Base-by-base conservation (phyloP, 2,113 vertebrate genomes). In the Sorex araneus region DNA sequence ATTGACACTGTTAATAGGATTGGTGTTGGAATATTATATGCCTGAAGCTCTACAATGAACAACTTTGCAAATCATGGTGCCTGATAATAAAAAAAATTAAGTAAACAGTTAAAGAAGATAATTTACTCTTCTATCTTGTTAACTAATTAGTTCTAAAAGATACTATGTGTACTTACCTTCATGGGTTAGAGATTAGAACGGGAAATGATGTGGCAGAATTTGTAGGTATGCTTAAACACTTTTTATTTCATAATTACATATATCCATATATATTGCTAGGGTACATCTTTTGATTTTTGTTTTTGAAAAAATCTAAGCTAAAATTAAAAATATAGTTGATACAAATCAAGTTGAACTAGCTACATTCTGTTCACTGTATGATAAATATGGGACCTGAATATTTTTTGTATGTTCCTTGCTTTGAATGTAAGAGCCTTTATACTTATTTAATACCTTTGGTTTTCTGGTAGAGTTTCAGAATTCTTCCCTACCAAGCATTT, bases 101-200 rank as follows among this genome's bases (percentile, higher is more conserved):
- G 19, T 6, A 60, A 60, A 19, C 1, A 6, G 57, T 19, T 60
- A 19, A 60, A 60, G 6, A 60, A 60, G 57, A 60, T 60, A 60
- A 60, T 60, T 50, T 50, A 13, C 47, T 50, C 47, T 50, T 50
- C 57, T 60, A 21, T 6, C 15, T 60, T 16, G 18, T 57, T 21
- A 60, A 21, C 28, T 90, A 82, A 82, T 71, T 8, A 78, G 54
- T 71, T 87, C 64, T 70, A 87, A 84, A 77, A 66, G 64, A 64
- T 66, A 23, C 57, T 2, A 0, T 43, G 64, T 23, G 30, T 45
- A 27, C 16, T 87, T 40, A 78, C 32, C 32, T 94, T 40, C 50
- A 40, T 0, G 18, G 32, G 34, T 40, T 40, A 40, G 71, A 66
- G 50, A 21, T 7, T 1, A 15, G 50, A 83, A 83, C 8, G 32